Percentiles rank a stretch among this genome's conserved stretches.
phyloP scores from a whole-genome alignment of 2,113 vertebrate genomes.

The Helogale parvula region DNA sequence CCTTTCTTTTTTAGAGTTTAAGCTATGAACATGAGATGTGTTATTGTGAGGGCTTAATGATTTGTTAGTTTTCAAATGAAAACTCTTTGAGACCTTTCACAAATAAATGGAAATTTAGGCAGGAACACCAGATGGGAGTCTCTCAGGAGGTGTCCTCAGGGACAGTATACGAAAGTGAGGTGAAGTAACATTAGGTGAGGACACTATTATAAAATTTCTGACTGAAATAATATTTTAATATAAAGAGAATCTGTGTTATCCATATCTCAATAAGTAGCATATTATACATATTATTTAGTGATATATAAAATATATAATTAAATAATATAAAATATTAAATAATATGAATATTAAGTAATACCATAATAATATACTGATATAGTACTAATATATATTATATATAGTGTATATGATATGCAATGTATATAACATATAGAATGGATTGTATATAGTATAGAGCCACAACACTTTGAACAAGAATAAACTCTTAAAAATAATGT shows the following conservation, averaged over 20 bases:
- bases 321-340: not conserved
- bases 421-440: not conserved
- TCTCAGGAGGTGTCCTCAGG: not conserved
- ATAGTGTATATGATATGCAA: not conserved
- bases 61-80: slow-evolving; percentile 31
- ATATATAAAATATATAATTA: not conserved
- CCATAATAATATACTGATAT: not conserved
- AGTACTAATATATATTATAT: not conserved
- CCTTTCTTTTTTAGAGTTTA: not conserved
- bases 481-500: not conserved
- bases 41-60: not conserved
- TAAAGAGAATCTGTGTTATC: not conserved
- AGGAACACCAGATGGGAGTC: not conserved
- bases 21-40: not conserved
- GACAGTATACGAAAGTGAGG: not conserved
- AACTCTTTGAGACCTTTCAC: slow-evolving; percentile 31
- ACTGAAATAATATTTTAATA: not conserved
- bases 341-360: not conserved
- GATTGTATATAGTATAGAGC: not conserved
- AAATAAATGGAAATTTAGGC: slow-evolving; percentile 36
- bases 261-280: not conserved
- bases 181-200: not conserved
- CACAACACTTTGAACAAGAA: not conserved
- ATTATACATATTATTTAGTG: not conserved
- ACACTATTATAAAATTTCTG: not conserved